Evolutionary conservation across 2,888 invertebrate species (phyloP), one percentile per base, ranked within the genome.

Genomic region (Tetropium fuscum): DNA sequence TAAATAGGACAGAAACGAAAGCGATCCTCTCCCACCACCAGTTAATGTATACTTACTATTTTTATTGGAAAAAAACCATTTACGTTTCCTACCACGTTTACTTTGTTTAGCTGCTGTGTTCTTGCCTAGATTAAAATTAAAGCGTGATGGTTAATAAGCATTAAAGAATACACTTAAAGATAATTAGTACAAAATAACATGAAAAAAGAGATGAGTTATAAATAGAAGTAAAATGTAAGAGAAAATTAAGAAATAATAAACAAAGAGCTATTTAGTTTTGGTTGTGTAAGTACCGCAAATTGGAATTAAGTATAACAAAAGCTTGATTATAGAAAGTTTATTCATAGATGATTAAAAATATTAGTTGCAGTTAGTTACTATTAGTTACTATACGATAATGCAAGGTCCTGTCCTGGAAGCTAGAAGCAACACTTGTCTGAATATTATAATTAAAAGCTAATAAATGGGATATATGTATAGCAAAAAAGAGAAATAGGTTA

Each of bases 1-100:
- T 11, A 18, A 40, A 45, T 16, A 32, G 6, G 5, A 27, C n/a
- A 30, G 19, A 25, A 15, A 49, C 20, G 38, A 38, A 19, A 36
- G 15, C 5, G 18, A 49, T 38, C 16, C 11, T 13, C 7, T 15
- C 25, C 49, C 49, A 25, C 11, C 16, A 38, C 27, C 49, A 38
- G 16, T 25, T 15, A 34, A 30, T 15, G 16, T 43, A 43, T 40
- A 65, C 65, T 65, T 65, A 65, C 65, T 57, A 45, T 16, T 53
- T 47, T 30, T 49, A 32, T 51, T 54, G 20, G 20, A 15, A 25
- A 64, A 61, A 40, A 58, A 61, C 60, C 63, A 60, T 56, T 56
- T 64, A 7, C 53, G 44, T 44, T 60, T 66, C 43, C 49, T 58
- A 53, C 58, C 53, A 40, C 53, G 53, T 30, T 49, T 60, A 20